Conservation (phyloP, 2,797 vertebrate genomes). For the Bradypodion ventrale region DNA sequence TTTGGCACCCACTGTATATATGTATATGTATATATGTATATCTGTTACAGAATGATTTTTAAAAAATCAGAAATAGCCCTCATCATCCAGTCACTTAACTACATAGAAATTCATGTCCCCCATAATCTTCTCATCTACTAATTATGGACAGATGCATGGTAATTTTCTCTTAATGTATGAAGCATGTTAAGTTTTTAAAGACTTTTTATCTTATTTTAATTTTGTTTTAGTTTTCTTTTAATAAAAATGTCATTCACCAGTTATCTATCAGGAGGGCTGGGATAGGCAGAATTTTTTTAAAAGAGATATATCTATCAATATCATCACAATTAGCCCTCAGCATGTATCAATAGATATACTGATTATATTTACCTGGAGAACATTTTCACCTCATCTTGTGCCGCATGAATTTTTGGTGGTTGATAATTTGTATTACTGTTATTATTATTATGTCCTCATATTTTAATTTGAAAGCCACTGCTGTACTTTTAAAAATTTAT, state of each 20-base stretch:
- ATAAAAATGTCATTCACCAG: conserved; percentile 67
- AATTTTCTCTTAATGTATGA: conserved; percentile 71
- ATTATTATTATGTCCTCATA: conserved; percentile 49
- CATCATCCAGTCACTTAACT: conserved; percentile 91
- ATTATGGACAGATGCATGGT: conserved; percentile 85
- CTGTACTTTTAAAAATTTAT: conserved; percentile 55
- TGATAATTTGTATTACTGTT: conserved; percentile 75
- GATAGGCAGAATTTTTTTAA: conserved; percentile 71
- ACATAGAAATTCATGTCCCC: conserved; percentile 97
- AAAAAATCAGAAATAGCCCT: conserved; percentile 83
- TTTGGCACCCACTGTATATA: no score
- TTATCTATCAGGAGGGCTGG: conserved; percentile 72
- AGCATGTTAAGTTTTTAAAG: conserved; percentile 79
- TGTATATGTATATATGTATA: conserved; percentile 55
- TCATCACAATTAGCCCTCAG: conserved; percentile 56
- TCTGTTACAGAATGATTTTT: conserved; percentile 58
- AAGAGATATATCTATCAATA: conserved; percentile 79
- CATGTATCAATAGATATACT: conserved; percentile 76
- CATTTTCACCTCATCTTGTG: conserved; percentile 93
- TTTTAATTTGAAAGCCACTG: conserved; percentile 72
- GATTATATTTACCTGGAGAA: conserved; percentile 77
- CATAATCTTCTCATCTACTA: conserved; percentile 86
- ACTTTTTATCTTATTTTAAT: conserved; percentile 56
- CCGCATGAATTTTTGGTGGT: conserved; percentile 99
- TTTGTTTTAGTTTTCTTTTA: background rate